These are phyloP conservation scores for Empidonax traillii DNA, from an alignment of 2,113 vertebrate species.

Conservation along the genomic window DNA sequence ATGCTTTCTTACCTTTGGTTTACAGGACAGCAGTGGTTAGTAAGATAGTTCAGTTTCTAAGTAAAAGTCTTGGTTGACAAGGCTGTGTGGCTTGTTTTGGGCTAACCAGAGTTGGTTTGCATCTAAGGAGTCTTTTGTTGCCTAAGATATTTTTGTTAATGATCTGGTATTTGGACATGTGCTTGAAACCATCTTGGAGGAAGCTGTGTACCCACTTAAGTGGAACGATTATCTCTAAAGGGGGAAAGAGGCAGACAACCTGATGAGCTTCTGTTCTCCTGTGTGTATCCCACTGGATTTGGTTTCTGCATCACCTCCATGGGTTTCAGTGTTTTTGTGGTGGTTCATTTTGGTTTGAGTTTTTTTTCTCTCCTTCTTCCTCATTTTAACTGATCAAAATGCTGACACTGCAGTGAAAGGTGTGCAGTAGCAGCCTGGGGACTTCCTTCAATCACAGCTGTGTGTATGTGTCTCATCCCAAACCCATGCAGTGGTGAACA, in stretches of 20 bases:
- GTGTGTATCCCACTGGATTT: neutral
- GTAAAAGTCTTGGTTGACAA: neutral
- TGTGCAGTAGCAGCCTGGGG: neutral
- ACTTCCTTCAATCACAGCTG: neutral
- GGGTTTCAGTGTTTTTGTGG: neutral
- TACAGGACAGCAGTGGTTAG: neutral
- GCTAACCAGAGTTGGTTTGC: neutral
- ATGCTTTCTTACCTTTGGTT: neutral
- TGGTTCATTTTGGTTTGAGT: neutral
- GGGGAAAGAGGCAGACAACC: neutral
- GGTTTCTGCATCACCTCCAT: neutral
- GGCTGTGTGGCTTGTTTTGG: neutral
- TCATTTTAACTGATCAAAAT: neutral
- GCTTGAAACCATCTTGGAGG: neutral
- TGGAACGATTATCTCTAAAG: neutral
- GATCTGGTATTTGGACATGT: neutral
- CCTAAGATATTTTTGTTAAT: neutral
- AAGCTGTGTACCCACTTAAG: neutral
- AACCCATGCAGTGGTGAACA: neutral
- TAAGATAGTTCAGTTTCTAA: neutral
- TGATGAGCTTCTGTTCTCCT: neutral
- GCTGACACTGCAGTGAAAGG: neutral
- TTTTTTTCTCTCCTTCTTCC: neutral
- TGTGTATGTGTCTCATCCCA: neutral
- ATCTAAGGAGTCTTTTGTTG: neutral